phyloP scores from a whole-genome alignment of 2,113 vertebrate genomes.

The Hippocampus mohnikei region DNA sequence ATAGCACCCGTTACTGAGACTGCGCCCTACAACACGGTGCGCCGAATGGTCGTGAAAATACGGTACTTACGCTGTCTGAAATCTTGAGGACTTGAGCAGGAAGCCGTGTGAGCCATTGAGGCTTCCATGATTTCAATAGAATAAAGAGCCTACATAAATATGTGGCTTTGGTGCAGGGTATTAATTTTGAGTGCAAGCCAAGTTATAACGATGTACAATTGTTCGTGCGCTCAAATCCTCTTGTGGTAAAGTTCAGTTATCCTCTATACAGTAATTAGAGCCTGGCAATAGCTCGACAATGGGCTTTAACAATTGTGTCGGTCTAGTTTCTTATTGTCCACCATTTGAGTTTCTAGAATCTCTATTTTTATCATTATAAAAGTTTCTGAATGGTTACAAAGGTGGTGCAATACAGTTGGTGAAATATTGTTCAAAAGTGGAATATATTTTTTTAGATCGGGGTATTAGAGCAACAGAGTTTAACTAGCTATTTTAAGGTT shows the following conservation, averaged over 20 bases:
- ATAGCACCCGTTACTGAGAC: no score
- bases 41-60: no score
- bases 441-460: neutral
- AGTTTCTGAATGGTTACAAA: neutral
- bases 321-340: constrained; percentile 51
- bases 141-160: constrained; percentile 44
- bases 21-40: no score
- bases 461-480: constrained; percentile 2
- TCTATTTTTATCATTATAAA: constrained; percentile 8
- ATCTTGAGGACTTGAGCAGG: constrained; percentile 23
- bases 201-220: constrained; percentile 53
- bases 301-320: constrained; percentile 56
- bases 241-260: constrained; percentile 69
- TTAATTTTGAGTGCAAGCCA: constrained; percentile 45
- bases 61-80: neutral
- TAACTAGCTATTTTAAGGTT: neutral
- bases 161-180: constrained; percentile 39
- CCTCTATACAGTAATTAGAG: constrained; percentile 63
- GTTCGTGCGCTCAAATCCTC: constrained; percentile 57
- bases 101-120: constrained; percentile 9
- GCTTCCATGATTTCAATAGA: constrained; percentile 31
- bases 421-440: neutral
- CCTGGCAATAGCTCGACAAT: constrained; percentile 57
- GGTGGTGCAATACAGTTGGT: neutral
- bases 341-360: constrained; percentile 22